Conservation (phyloP, 2,113 vertebrate species). For the Oncorhynchus tshawytscha region DNA sequence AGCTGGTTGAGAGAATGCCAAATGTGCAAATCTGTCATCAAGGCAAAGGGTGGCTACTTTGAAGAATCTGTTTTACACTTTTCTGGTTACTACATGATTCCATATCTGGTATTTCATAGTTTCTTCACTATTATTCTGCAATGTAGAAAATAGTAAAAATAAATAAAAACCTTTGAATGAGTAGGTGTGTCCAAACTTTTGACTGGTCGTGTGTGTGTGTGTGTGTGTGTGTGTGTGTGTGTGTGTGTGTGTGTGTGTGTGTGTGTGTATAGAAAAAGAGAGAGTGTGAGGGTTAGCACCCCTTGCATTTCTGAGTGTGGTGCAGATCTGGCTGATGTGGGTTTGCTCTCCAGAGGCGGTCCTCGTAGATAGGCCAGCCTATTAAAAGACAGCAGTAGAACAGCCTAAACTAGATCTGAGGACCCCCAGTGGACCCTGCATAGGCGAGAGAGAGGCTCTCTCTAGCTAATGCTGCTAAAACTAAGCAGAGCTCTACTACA, state of each 20-base stretch:
- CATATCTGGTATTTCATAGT: too few species aligned
- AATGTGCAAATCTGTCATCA: too few species aligned
- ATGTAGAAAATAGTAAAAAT: too few species aligned
- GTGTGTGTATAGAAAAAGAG: background rate
- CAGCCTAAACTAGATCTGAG: conserved; percentile 71
- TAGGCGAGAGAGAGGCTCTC: background rate
- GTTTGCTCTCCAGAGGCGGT: conserved; percentile 54
- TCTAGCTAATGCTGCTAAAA: conserved; percentile 9
- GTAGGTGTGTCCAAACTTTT: too few species aligned
- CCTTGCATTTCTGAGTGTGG: conserved; percentile 16
- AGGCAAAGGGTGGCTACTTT: too few species aligned
- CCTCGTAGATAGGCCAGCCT: conserved; percentile 36
- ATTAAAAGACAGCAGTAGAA: conserved; percentile 67
- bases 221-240: background rate
- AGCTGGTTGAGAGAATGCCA: too few species aligned
- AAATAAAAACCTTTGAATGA: too few species aligned
- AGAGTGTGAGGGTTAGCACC: conserved; percentile 12
- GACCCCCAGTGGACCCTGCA: conserved; percentile 30
- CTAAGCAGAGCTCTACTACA: conserved; percentile 19
- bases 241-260: conserved; percentile 3
- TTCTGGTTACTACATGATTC: too few species aligned
- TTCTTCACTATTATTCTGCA: too few species aligned
- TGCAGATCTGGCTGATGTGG: conserved; percentile 56
- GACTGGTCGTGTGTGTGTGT: conserved; percentile 4
- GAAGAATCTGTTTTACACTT: too few species aligned